Evolutionary conservation across 2,888 invertebrate species (phyloP), one percentile per base, ranked within the genome.

Genomic region (Molorchus minor): DNA sequence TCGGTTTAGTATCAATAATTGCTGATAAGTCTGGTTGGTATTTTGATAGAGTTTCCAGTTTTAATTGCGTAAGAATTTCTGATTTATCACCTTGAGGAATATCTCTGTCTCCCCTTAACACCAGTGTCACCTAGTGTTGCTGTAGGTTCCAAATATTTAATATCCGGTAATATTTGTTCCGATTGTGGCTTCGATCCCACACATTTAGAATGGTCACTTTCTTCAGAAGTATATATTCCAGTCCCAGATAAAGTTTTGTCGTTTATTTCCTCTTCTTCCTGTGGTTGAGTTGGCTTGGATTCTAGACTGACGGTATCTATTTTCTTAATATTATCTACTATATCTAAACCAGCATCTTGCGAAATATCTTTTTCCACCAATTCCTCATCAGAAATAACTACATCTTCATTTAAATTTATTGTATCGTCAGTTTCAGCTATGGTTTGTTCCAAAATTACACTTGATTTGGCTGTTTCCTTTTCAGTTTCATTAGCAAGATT

Each of bases 401-500:
- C 41, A 5, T 67, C 60, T 16, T 62, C 59, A 19, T 52, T 38
- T 49, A 53, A 40, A 3, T 7, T 30, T 38, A 13, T 49, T 53
- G 12, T 52, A 56, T 73, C 77, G 25, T 76, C 68, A 1, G 77
- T 75, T 43, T 76, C 61, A 3, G 74, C 78, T 19, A n/a, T 54
- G 38, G 15, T 36, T 1, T 3, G 8, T 2, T 46, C 21, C 21
- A 45, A 56, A 7, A 44, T 49, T 54, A 47, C 46, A 52, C 56
- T 30, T 16, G 33, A 38, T 41, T 53, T 56, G 49, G 45, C 38
- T 58, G 40, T 16, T 30, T 54, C 46, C 52, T 54, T 56, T 38
- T 21, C n/a, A n/a, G 43, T 33, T 16, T 55, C 35, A 45, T 2
- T 21, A 12, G 38, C 30, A n/a, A 33, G 21, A 19, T 52, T 30